Conservation (phyloP, 2,888 invertebrate genomes). For the Hymenopus coronatus region DNA sequence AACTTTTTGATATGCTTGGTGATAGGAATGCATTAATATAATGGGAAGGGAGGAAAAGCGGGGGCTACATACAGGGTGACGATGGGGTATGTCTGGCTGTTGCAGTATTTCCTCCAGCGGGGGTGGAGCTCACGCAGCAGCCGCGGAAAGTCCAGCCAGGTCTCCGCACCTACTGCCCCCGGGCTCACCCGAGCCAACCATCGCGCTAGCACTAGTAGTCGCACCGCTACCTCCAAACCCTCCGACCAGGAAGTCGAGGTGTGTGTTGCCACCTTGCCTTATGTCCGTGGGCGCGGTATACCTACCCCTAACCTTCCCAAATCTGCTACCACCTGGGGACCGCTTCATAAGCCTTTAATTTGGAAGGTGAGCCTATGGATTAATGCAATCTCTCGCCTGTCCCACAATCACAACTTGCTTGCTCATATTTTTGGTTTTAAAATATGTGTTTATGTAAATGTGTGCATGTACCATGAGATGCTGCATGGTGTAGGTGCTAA, state of each 20-base stretch:
- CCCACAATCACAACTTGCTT: neutral
- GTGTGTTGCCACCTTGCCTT: slow-evolving; percentile 47
- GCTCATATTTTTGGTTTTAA: neutral
- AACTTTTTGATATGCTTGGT: neutral
- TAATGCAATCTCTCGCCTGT: slow-evolving; percentile 4
- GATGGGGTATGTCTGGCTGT: slow-evolving; percentile 34
- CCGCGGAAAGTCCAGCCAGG: slow-evolving; percentile 26
- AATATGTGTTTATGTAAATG: neutral
- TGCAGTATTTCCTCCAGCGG: slow-evolving; percentile 48
- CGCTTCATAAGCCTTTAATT: slow-evolving; percentile 61
- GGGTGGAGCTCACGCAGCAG: slow-evolving; percentile 52
- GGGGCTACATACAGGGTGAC: neutral
- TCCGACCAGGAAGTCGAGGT: slow-evolving; percentile 36
- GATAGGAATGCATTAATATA: neutral
- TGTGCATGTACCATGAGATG: neutral
- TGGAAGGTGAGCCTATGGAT: slow-evolving; percentile 56
- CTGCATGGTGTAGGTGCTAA: neutral
- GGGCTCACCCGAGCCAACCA: slow-evolving; percentile 30
- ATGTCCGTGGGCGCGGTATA: slow-evolving; percentile 49
- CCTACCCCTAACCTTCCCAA: slow-evolving; percentile 57
- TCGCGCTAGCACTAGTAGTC: slow-evolving; percentile 28
- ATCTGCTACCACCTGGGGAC: slow-evolving; percentile 62
- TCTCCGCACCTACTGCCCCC: slow-evolving; percentile 22
- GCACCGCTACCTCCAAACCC: slow-evolving; percentile 33
- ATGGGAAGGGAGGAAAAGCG: neutral